Evolutionary conservation across 2,888 invertebrate genomes (phyloP).

Genomic region (Microchrysa polita): DNA sequence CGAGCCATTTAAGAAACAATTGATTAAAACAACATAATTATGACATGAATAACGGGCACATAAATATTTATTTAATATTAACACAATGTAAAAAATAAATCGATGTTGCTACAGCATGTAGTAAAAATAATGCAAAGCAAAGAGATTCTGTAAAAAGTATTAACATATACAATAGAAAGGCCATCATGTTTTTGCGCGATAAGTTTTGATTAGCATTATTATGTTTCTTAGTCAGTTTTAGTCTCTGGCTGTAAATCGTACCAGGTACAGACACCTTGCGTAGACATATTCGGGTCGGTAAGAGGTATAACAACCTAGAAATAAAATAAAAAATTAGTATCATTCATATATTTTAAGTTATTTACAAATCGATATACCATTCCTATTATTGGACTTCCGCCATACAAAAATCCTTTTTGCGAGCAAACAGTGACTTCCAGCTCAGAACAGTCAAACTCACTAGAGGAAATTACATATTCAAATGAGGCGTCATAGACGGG

Average conservation of each 20-base stretch:
- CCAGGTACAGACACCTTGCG: slow-evolving; percentile 60
- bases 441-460: slow-evolving; percentile 79
- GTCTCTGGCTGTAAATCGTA: slow-evolving; percentile 61
- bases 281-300: slow-evolving; percentile 59
- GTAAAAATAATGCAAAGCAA: no score
- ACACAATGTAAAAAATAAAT: no score
- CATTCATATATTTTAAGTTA: neutral
- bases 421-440: slow-evolving; percentile 89
- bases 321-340: neutral
- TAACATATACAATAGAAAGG: no score
- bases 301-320: slow-evolving; percentile 58
- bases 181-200: no score
- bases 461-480: slow-evolving; percentile 85
- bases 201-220: neutral
- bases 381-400: slow-evolving; percentile 85
- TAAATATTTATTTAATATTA: no score
- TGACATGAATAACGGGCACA: no score
- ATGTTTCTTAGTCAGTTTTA: slow-evolving; percentile 76
- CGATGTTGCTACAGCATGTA: no score
- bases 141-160: no score
- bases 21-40: no score
- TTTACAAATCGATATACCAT: slow-evolving; percentile 68
- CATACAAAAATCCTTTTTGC: slow-evolving; percentile 82
- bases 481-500: slow-evolving; percentile 92
- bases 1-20: no score